These are phyloP conservation scores for Papilio dardanus DNA, from an alignment of 1,140 invertebrate species.

Conservation along the genomic window DNA sequence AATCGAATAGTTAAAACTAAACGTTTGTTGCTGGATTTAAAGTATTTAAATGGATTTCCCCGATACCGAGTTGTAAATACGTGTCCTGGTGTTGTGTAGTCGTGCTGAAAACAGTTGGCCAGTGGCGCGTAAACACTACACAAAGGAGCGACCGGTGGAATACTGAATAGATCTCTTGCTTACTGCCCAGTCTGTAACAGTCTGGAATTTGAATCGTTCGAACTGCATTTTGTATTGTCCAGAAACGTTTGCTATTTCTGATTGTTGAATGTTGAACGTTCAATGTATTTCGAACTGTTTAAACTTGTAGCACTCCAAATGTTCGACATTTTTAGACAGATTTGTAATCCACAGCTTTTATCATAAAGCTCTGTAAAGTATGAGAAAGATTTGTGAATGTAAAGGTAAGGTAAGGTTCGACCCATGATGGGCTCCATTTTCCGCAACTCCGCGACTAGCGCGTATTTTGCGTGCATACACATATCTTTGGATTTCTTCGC, in stretches of 20 bases:
- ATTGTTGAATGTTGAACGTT: not conserved
- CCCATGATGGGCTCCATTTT: too few species aligned
- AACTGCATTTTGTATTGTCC: constrained; percentile 13
- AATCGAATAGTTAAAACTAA: too few species aligned
- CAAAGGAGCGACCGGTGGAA: constrained; percentile 41
- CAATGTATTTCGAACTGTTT: not conserved
- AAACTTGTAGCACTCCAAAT: too few species aligned
- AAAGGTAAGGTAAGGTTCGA: not conserved
- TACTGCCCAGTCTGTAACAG: constrained; percentile 9
- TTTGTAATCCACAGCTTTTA: not conserved
- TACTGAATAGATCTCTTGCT: constrained; percentile 37
- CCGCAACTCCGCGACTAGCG: too few species aligned
- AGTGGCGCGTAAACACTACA: constrained; percentile 47
- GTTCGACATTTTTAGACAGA: too few species aligned
- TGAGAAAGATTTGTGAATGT: not conserved
- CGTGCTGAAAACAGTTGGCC: constrained; percentile 43
- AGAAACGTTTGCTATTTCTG: not conserved
- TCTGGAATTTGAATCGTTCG: constrained; percentile 9
- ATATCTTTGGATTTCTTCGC: too few species aligned
- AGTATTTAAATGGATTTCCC: not conserved
- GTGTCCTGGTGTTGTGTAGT: constrained; percentile 33
- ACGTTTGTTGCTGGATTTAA: too few species aligned
- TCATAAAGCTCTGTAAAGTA: not conserved
- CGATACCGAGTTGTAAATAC: constrained; percentile 11
- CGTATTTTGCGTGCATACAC: too few species aligned